phyloP scores from a whole-genome alignment of 92 coral and sea anemone species.

The Bergia sp. region DNA sequence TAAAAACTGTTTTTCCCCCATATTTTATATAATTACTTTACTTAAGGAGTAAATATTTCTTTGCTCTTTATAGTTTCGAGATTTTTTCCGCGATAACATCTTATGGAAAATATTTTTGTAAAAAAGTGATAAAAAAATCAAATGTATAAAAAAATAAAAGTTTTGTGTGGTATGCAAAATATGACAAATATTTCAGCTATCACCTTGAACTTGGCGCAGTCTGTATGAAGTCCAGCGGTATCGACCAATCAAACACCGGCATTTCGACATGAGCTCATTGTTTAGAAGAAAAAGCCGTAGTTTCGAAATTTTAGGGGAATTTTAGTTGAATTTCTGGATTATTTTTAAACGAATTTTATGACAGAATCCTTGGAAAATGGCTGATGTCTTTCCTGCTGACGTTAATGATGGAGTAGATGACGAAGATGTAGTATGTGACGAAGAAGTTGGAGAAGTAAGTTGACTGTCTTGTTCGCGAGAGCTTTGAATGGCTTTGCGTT shows the following conservation, averaged over 20 bases:
- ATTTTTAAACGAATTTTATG: constrained; percentile 66
- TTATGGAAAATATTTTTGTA: neutral
- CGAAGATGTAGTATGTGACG: constrained; percentile 85
- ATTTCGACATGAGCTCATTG: constrained; percentile 94
- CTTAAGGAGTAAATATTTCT: no score
- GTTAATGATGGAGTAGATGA: constrained; percentile 86
- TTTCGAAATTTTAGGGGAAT: constrained; percentile 69
- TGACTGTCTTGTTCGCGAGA: neutral
- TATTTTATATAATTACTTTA: no score
- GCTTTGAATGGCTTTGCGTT: constrained; percentile 49
- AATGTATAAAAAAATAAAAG: neutral
- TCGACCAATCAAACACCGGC: constrained; percentile 82
- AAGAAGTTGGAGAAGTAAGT: constrained; percentile 88
- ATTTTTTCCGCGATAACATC: neutral
- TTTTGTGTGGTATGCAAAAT: constrained; percentile 16
- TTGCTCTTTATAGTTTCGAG: neutral
- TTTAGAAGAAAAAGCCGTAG: constrained; percentile 47
- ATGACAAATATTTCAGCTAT: constrained; percentile 21
- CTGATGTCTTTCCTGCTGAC: constrained; percentile 91
- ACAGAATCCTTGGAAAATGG: constrained; percentile 79
- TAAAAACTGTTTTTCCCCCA: no score
- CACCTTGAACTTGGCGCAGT: constrained; percentile 43
- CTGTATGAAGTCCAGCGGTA: constrained; percentile 47
- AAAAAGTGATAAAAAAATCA: neutral
- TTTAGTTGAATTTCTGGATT: constrained; percentile 64